Evolutionary conservation across 2,888 invertebrate genomes (phyloP).

Genomic region (Tolmerus cingulatus): DNA sequence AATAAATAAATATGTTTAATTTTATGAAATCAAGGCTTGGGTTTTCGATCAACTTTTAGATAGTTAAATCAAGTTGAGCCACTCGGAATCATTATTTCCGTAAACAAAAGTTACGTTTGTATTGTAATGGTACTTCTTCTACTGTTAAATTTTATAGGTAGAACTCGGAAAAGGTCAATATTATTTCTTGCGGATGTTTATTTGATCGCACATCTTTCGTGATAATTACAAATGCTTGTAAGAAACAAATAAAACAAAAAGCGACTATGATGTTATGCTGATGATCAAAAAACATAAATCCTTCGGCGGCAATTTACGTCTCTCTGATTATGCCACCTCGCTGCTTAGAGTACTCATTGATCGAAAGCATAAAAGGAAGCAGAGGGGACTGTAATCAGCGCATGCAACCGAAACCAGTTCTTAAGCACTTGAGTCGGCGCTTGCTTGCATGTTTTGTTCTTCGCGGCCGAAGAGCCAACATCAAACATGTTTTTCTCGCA

Average conservation of each 20-base stretch:
- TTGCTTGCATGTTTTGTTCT: not conserved
- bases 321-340: not conserved
- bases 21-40: too few relatives aligned
- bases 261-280: not conserved
- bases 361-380: slow-evolving; percentile 1
- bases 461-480: not conserved
- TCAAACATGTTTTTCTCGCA: not conserved
- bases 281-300: not conserved
- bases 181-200: not conserved
- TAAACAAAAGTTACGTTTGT: not conserved
- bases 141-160: not conserved
- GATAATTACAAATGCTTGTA: slow-evolving; percentile 19
- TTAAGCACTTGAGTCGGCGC: not conserved
- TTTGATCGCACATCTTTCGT: not conserved
- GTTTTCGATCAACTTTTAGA: not conserved
- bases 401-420: slow-evolving; percentile 15
- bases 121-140: not conserved
- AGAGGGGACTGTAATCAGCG: not conserved
- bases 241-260: not conserved
- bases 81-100: not conserved
- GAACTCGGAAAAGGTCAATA: not conserved
- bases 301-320: not conserved
- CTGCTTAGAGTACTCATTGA: not conserved
- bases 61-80: not conserved
- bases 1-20: too few relatives aligned